Base-by-base conservation (phyloP, 2,797 vertebrate species). In the Coregonus sp. region DNA sequence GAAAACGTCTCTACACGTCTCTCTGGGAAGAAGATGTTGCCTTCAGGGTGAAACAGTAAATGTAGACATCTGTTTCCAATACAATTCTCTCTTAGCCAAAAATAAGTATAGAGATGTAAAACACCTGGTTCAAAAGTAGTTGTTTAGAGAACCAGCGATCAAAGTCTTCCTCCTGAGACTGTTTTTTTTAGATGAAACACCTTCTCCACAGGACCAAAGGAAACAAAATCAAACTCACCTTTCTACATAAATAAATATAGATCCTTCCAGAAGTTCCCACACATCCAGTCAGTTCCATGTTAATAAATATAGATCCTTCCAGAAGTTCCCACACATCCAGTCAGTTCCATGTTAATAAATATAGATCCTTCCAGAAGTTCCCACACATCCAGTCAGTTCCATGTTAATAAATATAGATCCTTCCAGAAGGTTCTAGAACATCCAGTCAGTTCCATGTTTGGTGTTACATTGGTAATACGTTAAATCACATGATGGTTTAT, bases 61-160 rank as follows among this genome's bases (percentile, higher is more conserved):
- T 85, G 9, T 91, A 89, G 84, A 87, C 94, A 96, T 92, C 92
- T 95, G 94, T 93, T 92, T 94, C 92, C 93, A 94, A 96, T 95
- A 91, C 82, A 86, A 80, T 84, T 81, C 81, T 70, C 67, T 71
- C 72, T 59, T 29, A 77, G 88, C 65, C 87, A 72, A 91, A 85
- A 89, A 90, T 90, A 87, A 85, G 82, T 82, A 29, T 70, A 47
- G 78, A 91, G 92, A 93, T 94, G 90, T 91, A 93, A 93, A 4
- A 5, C 5, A 25, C 35, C 37, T 40, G 37, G 37, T 40, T 40
- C 37, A 0, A 9, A 40, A 0, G 6, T 9, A 89, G 90, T 92
- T 93, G 92, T 94, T 93, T 94, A 90, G 92, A 94, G 92, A 90
- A 93, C 91, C 89, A 81, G 85, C 89, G 93, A 94, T 94, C 94